phyloP scores from a whole-genome alignment of 2,888 invertebrate genomes.

The Drosophila emarginata region DNA sequence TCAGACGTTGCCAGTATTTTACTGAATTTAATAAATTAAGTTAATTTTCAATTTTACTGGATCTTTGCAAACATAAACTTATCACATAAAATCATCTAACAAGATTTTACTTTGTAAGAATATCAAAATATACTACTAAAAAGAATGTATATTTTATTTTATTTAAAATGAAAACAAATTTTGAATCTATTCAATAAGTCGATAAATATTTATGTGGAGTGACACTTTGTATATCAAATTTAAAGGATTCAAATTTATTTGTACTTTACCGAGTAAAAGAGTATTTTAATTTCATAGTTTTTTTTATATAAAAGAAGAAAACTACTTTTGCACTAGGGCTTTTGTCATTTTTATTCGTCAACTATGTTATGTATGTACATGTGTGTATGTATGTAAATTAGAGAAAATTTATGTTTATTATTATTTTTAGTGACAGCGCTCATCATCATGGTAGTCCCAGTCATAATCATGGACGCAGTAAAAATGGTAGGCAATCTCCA shows the following conservation, averaged over 20 bases:
- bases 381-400: slow-evolving; percentile 55
- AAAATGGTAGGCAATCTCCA: slow-evolving; percentile 19
- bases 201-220: not conserved
- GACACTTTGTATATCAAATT: too few species aligned
- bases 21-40: too few species aligned
- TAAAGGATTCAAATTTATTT: too few species aligned
- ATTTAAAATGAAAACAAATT: too few species aligned
- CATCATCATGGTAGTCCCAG: slow-evolving; percentile 2
- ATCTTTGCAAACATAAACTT: too few species aligned
- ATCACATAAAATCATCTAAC: too few species aligned
- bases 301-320: too few species aligned
- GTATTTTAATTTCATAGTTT: slow-evolving; percentile 2
- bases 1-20: too few species aligned
- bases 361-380: slow-evolving; percentile 1
- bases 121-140: too few species aligned
- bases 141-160: too few species aligned
- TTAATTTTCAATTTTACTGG: too few species aligned
- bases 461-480: slow-evolving; percentile 46
- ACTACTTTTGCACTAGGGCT: not conserved
- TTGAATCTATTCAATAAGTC: not conserved
- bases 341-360: slow-evolving; percentile 14
- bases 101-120: too few species aligned
- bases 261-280: not conserved
- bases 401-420: slow-evolving; percentile 77
- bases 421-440: slow-evolving; percentile 71